Conservation (phyloP, 2,797 vertebrate genomes). For the Steatocranus sp. region DNA sequence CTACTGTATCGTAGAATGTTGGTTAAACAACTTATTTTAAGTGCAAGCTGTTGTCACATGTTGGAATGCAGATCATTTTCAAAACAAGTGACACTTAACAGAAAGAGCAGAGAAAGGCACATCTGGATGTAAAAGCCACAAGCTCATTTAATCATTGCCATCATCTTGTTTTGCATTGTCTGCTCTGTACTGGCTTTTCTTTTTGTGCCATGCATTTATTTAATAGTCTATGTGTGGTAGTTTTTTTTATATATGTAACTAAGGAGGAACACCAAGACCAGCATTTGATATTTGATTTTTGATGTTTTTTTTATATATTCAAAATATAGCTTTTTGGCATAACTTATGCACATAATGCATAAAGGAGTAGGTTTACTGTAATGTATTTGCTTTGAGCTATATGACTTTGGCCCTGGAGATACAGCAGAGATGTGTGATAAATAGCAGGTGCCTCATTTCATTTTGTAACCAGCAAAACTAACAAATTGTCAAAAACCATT, state of each 20-base stretch:
- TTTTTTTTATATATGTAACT: neutral
- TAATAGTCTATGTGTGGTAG: neutral
- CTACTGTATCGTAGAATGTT: rapidly evolving
- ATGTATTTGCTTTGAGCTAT: neutral
- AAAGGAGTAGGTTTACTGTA: neutral
- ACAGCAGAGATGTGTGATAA: neutral
- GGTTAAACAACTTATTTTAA: neutral
- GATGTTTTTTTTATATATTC: neutral
- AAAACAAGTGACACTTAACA: neutral
- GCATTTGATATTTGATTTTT: neutral
- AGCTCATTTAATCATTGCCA: neutral
- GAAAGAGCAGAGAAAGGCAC: neutral
- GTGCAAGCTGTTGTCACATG: neutral
- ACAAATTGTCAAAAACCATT: neutral
- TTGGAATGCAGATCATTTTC: neutral
- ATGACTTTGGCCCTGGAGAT: neutral
- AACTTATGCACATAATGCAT: neutral
- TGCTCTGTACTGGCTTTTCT: rapidly evolving
- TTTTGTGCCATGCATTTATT: neutral
- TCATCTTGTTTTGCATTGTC: neutral
- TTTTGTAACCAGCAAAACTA: neutral
- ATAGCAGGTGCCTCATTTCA: neutral
- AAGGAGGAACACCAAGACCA: neutral
- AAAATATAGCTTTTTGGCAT: neutral
- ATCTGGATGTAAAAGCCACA: neutral